Evolutionary conservation across 2,888 invertebrate species (phyloP).

Genomic region (Brachypterus glaber): DNA sequence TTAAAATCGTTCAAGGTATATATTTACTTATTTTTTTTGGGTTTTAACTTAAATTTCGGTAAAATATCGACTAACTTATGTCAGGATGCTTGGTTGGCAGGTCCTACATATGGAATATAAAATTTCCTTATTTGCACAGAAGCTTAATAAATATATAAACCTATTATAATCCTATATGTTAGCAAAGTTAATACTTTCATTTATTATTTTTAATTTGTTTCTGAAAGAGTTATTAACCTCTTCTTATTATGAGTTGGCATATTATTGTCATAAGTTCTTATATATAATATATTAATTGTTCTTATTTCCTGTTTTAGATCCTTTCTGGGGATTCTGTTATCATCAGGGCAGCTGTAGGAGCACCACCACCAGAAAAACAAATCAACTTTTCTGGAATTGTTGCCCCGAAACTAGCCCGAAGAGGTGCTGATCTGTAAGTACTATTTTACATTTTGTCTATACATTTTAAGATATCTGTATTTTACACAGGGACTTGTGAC

Average conservation of each 20-base stretch:
- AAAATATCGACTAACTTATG: neutral
- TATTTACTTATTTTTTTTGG: neutral
- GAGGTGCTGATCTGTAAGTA: slow-evolving; percentile 47
- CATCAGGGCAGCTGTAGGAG: slow-evolving; percentile 78
- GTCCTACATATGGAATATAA: slow-evolving; percentile 19
- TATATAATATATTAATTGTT: slow-evolving; percentile 11
- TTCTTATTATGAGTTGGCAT: slow-evolving; percentile 31
- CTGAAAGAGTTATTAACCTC: slow-evolving; percentile 17
- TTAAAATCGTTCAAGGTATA: neutral
- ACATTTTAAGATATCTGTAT: too few species aligned
- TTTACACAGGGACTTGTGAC: too few species aligned
- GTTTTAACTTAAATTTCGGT: neutral
- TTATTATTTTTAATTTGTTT: slow-evolving; percentile 3
- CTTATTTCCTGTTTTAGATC: slow-evolving; percentile 52
- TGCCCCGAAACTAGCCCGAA: slow-evolving; percentile 82
- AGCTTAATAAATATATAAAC: too few species aligned
- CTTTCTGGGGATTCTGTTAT: slow-evolving; percentile 94
- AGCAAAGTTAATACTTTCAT: too few species aligned
- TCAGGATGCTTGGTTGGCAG: slow-evolving; percentile 35
- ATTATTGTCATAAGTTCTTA: slow-evolving; percentile 16
- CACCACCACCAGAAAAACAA: slow-evolving; percentile 86
- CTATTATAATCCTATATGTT: too few species aligned
- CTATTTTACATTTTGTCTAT: too few species aligned
- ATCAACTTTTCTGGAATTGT: slow-evolving; percentile 83
- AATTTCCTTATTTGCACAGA: too few species aligned